Percentiles rank a stretch among this genome's conserved stretches.
Conservation (phyloP, 37 sponge, comb jelly and placozoan genomes). For the Theonella swinhoei region DNA sequence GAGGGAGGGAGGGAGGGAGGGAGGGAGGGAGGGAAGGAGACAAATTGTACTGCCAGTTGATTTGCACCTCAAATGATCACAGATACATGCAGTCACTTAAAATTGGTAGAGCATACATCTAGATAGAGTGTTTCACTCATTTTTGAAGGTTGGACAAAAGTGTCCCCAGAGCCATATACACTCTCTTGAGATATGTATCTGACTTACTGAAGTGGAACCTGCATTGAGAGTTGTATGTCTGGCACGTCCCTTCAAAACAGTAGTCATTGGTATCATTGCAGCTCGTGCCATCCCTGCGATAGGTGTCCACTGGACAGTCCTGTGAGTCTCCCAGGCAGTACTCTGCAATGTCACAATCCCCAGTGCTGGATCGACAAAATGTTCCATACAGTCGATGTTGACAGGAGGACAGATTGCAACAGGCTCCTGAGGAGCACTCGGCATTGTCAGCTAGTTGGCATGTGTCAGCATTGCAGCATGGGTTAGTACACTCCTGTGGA, state of each 20-base stretch:
- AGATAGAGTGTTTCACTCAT: not conserved
- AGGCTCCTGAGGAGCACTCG: slow-evolving; percentile 50
- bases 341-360: slow-evolving; percentile 46
- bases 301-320: slow-evolving; percentile 30
- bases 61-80: too few relatives aligned
- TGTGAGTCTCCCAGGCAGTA: slow-evolving; percentile 56
- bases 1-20: too few relatives aligned
- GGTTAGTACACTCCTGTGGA: slow-evolving; percentile 60
- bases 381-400: slow-evolving; percentile 24
- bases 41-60: too few relatives aligned
- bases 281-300: slow-evolving; percentile 21
- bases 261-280: slow-evolving; percentile 47
- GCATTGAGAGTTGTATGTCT: too few relatives aligned
- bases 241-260: slow-evolving; percentile 48
- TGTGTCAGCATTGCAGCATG: too few relatives aligned
- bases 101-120: too few relatives aligned
- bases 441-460: slow-evolving; percentile 55
- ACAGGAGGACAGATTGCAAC: slow-evolving; percentile 37
- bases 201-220: too few relatives aligned
- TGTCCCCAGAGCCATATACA: too few relatives aligned
- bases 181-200: too few relatives aligned
- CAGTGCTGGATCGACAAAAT: slow-evolving; percentile 12
- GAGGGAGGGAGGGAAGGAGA: too few relatives aligned
- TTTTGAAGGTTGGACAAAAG: not conserved
- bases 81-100: too few relatives aligned